A percentile compares a stretch with the other conserved stretches of the same genome.
Evolutionary conservation across 2,797 vertebrate species (phyloP).

Genomic region (Enteromius unitaeniatus): DNA sequence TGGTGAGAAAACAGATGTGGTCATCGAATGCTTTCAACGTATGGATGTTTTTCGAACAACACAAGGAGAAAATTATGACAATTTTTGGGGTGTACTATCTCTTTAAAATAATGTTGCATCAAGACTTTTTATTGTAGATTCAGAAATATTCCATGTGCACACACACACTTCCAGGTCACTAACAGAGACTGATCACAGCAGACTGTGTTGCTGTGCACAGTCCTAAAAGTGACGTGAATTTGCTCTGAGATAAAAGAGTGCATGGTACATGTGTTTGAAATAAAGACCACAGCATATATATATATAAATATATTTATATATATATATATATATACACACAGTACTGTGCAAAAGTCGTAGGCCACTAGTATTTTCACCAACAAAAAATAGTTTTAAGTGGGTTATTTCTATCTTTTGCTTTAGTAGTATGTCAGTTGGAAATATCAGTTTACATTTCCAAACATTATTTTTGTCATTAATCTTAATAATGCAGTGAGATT

Average conservation of each 20-base stretch:
- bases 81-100: neutral
- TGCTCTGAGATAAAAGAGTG: slow-evolving; percentile 54
- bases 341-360: no score
- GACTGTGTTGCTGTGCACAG: slow-evolving; percentile 54
- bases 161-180: slow-evolving; percentile 40
- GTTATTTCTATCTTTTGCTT: no score
- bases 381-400: no score
- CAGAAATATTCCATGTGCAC: slow-evolving; percentile 52
- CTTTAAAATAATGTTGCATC: slow-evolving; percentile 23
- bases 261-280: slow-evolving; percentile 43
- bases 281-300: slow-evolving; percentile 30
- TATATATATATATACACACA: neutral
- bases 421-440: no score
- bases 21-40: neutral
- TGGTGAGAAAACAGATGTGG: neutral
- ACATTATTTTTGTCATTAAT: no score
- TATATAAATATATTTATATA: no score
- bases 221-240: slow-evolving; percentile 69
- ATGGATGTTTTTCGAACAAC: neutral
- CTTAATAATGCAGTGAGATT: no score
- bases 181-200: slow-evolving; percentile 56
- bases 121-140: slow-evolving; percentile 51
- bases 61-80: neutral
- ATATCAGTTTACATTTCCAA: no score
- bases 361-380: no score